A percentile compares a stretch with the other conserved stretches of the same genome.
phyloP scores from a whole-genome alignment of 37 sponge, comb jelly and placozoan species.

The Beroe ovata region DNA sequence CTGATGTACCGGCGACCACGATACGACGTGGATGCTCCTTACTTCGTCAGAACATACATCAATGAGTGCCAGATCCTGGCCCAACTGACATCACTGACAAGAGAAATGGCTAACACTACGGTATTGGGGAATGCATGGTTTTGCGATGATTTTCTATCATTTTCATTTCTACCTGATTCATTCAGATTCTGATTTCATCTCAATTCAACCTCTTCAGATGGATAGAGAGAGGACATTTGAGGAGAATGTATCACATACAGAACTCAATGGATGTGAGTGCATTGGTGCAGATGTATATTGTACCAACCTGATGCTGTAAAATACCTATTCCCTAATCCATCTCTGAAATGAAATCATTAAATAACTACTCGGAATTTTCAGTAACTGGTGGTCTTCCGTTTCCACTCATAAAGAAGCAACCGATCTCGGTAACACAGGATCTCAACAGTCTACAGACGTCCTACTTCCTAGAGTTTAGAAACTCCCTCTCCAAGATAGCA shows the following conservation, averaged over 20 bases:
- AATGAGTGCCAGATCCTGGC: slow-evolving; percentile 63
- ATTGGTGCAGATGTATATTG: too few relatives aligned
- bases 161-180: neutral
- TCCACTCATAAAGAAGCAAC: slow-evolving; percentile 44
- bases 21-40: slow-evolving; percentile 56
- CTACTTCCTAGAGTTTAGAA: slow-evolving; percentile 58
- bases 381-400: slow-evolving; percentile 55
- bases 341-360: too few relatives aligned
- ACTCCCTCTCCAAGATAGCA: slow-evolving; percentile 23
- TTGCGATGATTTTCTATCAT: neutral
- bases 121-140: neutral
- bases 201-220: too few relatives aligned
- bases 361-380: too few relatives aligned
- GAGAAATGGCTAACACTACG: slow-evolving; percentile 42
- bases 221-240: slow-evolving; percentile 9
- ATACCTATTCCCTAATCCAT: too few relatives aligned
- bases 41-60: slow-evolving; percentile 53
- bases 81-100: slow-evolving; percentile 20
- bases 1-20: slow-evolving; percentile 46
- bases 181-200: neutral
- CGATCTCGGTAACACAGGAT: slow-evolving; percentile 38
- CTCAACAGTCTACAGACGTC: neutral
- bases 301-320: too few relatives aligned
- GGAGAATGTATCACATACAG: neutral
- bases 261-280: slow-evolving; percentile 62